Conservation (phyloP, 2,797 vertebrate genomes). For the Uromys caudimaculatus region DNA sequence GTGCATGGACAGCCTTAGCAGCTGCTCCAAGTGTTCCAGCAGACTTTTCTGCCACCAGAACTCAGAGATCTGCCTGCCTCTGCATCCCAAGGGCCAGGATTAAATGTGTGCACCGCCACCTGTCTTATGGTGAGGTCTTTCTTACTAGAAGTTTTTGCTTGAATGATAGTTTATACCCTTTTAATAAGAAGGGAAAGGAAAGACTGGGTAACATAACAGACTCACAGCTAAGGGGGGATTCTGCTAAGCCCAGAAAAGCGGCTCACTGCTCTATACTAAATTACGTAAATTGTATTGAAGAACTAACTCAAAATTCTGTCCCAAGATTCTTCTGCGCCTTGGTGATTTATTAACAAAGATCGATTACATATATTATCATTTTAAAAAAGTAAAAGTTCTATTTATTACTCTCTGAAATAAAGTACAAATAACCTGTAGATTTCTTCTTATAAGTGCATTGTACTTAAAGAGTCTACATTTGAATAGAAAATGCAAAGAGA, state of each 20-base stretch:
- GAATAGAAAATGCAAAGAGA: slow-evolving; percentile 9
- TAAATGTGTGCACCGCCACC: neutral
- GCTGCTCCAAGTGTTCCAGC: neutral
- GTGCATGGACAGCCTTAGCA: neutral
- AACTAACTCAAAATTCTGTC: neutral
- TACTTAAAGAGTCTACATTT: slow-evolving; percentile 16
- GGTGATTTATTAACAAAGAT: neutral
- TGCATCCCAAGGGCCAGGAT: neutral
- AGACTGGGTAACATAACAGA: neutral
- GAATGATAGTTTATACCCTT: neutral
- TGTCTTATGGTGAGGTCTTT: neutral
- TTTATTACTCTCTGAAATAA: slow-evolving; percentile 60
- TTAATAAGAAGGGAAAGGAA: neutral
- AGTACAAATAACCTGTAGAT: slow-evolving; percentile 16
- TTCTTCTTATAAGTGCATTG: slow-evolving; percentile 41
- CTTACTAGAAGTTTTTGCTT: neutral
- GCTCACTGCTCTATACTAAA: neutral
- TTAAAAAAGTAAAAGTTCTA: neutral
- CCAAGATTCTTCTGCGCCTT: neutral
- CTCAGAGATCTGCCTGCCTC: neutral
- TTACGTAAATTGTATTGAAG: neutral
- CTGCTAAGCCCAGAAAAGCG: neutral
- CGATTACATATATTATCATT: neutral
- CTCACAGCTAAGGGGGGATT: neutral
- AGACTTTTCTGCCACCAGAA: neutral